Evolutionary conservation across 2,113 vertebrate species (phyloP), one percentile per base, ranked within the genome.

Genomic region (Steatornis caripensis): DNA sequence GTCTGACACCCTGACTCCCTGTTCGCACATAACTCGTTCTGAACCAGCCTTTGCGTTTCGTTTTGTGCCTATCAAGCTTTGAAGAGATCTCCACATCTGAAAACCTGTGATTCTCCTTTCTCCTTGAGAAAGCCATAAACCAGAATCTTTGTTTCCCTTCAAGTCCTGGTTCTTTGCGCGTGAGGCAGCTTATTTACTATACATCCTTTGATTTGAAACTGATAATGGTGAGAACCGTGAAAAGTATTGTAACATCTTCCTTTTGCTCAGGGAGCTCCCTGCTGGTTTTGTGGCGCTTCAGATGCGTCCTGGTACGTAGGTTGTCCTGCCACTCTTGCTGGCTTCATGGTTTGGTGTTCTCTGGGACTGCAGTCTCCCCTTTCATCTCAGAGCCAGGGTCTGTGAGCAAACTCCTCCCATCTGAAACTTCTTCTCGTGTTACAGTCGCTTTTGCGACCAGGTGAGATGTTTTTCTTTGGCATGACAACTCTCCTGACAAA

Each of bases 391-490:
- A 86, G 87, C 45, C 22, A 39, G n/a, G 53, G n/a, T 55, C 57
- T 85, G 29, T 69, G 49, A 76, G 53, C 57, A 64, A 53, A 24
- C 57, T 76, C 26, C 22, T 68, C 91, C 84, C 15, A 64, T 32
- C 11, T 7, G 57, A 75, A 53, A 43, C 48, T 79, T 75, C 14
- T 84, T 89, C 77, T 87, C 2, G 0, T 69, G 53, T 91, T 89
- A 37, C 37, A 76, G 78, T 78, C 4, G 1, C 48, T 91, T 93
- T 96, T 68, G 45, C 93, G 94, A 17, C 29, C 84, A 95, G 87
- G 94, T 87, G 95, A 84, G 87, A 92, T 95, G 86, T 95, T 95
- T 94, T 81, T 21, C 89, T 91, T 89, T 20, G 62, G 65, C 36
- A 8, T 91, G 74, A 46, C 65, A 89, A 23, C 55, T 79, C 29